Evolutionary conservation across 2,888 invertebrate species (phyloP).

Genomic region (Drosophila peninsularis): DNA sequence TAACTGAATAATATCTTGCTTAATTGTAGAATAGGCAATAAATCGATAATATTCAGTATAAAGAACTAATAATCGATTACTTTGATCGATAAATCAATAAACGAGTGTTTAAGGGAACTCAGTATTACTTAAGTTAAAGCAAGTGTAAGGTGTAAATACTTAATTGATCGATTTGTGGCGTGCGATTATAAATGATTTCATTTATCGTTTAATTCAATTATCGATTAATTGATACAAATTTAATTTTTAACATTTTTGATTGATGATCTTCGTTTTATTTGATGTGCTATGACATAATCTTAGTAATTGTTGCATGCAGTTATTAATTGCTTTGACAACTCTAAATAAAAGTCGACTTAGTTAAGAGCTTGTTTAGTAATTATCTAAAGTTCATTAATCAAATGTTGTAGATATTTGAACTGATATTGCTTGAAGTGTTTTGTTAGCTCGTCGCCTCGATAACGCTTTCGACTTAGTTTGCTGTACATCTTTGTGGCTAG

Average conservation of each 20-base stretch:
- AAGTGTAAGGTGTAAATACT: too few relatives aligned
- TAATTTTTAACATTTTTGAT: background rate
- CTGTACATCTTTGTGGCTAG: background rate
- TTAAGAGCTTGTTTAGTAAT: conserved; percentile 3
- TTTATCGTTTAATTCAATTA: background rate
- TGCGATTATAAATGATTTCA: background rate
- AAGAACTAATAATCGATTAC: background rate
- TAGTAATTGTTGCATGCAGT: background rate
- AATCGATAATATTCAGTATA: background rate
- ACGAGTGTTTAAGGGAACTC: background rate
- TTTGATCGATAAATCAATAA: background rate
- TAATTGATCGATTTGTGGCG: background rate
- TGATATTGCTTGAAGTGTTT: conserved; percentile 18
- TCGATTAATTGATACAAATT: background rate
- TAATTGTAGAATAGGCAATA: background rate
- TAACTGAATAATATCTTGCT: background rate
- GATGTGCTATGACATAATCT: background rate
- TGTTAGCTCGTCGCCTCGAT: conserved; percentile 16
- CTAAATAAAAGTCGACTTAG: too few relatives aligned
- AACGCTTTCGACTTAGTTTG: conserved; percentile 4
- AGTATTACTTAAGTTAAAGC: background rate
- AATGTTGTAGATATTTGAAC: conserved; percentile 5
- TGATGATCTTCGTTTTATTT: background rate
- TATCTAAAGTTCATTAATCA: conserved; percentile 11
- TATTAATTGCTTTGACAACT: background rate